Conservation (phyloP, 2,888 invertebrate genomes). For the Lasioglossum calceatum region DNA sequence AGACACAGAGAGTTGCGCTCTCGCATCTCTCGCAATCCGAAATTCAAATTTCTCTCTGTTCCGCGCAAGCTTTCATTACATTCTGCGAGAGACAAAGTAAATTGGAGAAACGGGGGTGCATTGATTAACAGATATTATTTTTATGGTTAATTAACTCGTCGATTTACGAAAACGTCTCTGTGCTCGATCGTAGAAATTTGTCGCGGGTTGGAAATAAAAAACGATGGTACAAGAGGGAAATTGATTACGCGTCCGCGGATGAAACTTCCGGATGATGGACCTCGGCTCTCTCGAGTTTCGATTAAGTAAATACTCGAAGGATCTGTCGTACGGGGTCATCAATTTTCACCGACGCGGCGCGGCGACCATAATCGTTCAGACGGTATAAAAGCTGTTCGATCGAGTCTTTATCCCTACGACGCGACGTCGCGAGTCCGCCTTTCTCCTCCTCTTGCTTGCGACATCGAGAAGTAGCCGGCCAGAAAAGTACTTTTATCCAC, state of each 20-base stretch:
- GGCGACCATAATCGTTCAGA: conserved; percentile 48
- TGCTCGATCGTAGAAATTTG: not conserved
- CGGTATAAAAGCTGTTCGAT: conserved; percentile 58
- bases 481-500: conserved; percentile 58
- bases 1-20: not conserved
- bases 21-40: not conserved
- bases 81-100: not conserved
- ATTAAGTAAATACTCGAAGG: conserved; percentile 38
- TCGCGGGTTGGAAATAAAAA: not conserved
- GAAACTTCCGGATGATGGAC: conserved; percentile 12
- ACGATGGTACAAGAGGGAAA: not conserved
- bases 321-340: conserved; percentile 31
- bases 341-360: conserved; percentile 16
- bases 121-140: not conserved
- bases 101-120: not conserved
- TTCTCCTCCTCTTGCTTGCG: conserved; percentile 56
- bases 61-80: not conserved
- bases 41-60: not conserved
- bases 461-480: conserved; percentile 48
- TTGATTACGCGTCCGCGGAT: not conserved
- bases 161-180: not conserved
- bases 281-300: not conserved
- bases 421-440: conserved; percentile 51
- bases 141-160: not conserved
- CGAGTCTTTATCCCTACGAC: conserved; percentile 42